Evolutionary conservation across 2,113 vertebrate species (phyloP).

Genomic region (Hassar affinis): DNA sequence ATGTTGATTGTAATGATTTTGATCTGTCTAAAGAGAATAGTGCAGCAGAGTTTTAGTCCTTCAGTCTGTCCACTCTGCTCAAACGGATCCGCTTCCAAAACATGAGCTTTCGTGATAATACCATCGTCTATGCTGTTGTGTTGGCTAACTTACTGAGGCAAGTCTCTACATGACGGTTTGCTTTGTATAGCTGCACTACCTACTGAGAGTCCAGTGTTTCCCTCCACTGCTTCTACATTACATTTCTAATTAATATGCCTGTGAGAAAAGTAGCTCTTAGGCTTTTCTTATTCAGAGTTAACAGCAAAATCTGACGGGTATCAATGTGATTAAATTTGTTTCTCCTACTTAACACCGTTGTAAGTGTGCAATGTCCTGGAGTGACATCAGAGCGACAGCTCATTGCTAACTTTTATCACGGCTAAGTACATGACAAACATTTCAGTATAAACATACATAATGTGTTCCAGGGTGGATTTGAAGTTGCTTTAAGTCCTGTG

Average conservation of each 20-base stretch:
- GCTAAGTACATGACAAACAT: background rate
- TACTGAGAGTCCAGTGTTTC: background rate
- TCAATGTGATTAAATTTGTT: background rate
- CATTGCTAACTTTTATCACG: background rate
- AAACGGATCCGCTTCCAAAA: background rate
- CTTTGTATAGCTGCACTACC: background rate
- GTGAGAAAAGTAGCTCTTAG: background rate
- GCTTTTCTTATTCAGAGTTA: too few species aligned
- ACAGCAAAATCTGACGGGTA: background rate
- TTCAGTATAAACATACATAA: background rate
- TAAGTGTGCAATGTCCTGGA: background rate
- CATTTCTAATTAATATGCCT: background rate
- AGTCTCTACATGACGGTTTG: background rate
- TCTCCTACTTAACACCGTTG: background rate
- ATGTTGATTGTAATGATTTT: background rate
- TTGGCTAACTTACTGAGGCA: background rate
- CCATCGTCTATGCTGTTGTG: background rate
- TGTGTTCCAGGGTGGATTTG: background rate
- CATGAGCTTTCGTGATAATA: background rate
- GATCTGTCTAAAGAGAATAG: background rate
- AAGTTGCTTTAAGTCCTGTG: background rate
- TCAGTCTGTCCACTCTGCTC: background rate
- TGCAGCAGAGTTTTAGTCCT: background rate
- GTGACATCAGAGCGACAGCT: background rate
- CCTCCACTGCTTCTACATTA: background rate